phyloP scores from a whole-genome alignment of 1,140 invertebrate species.

The Papilio xuthus region DNA sequence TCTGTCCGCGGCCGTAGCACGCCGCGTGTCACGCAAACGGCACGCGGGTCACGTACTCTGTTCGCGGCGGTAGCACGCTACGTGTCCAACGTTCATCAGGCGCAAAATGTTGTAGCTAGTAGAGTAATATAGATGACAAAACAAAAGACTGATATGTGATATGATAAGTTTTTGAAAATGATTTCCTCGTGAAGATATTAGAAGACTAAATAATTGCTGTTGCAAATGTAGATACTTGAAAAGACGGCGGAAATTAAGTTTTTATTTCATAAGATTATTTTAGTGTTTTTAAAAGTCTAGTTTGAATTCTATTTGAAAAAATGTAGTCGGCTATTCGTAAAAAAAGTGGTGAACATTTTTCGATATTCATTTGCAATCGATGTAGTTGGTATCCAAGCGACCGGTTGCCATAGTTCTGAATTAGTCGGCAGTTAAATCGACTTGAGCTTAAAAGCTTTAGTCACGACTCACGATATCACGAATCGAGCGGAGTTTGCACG shows the following conservation, averaged over 20 bases:
- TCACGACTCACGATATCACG: conserved; percentile 32
- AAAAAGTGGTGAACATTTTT: conserved; percentile 23
- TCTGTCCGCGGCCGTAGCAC: conserved; percentile 12
- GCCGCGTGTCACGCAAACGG: conserved; percentile 1
- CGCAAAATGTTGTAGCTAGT: background rate
- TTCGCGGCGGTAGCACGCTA: conserved; percentile 19
- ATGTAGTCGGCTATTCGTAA: background rate
- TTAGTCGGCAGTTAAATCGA: conserved; percentile 39
- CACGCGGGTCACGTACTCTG: conserved; percentile 21
- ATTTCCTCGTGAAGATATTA: background rate
- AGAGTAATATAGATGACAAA: background rate
- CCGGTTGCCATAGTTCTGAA: conserved; percentile 29
- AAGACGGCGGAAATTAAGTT: background rate
- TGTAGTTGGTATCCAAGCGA: background rate
- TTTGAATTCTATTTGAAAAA: background rate
- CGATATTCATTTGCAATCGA: conserved; percentile 7
- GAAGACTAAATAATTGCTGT: too few species aligned
- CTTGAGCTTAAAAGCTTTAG: conserved; percentile 36
- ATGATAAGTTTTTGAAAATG: background rate
- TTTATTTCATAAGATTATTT: background rate
- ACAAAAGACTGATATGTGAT: background rate
- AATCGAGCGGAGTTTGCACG: conserved; percentile 32
- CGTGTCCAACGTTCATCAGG: conserved; percentile 19
- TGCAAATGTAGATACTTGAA: too few species aligned
- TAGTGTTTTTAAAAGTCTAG: background rate